A percentile compares a stretch with the other conserved stretches of the same genome.
Evolutionary conservation across 1,140 invertebrate genomes (phyloP).

Genomic region (Sycophaga agraensis): DNA sequence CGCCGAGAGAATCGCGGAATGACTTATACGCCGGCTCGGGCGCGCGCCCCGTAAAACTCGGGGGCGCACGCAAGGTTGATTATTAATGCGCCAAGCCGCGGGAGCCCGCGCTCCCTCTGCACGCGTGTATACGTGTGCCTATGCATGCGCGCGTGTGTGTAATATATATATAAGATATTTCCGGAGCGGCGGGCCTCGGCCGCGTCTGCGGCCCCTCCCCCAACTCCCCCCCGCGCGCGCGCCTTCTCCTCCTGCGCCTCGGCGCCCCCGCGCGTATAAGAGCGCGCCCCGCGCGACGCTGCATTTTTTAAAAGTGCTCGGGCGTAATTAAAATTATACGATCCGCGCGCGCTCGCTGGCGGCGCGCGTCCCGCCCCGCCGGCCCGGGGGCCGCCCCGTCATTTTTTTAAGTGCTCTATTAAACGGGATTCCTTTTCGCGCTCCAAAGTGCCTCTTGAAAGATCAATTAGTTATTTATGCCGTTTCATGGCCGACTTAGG

Average conservation of each 20-base stretch:
- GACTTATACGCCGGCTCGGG: slow-evolving; percentile 18
- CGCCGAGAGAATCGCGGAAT: slow-evolving; percentile 29
- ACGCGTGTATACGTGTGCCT: too few relatives aligned
- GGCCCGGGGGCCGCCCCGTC: neutral
- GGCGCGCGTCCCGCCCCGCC: too few relatives aligned
- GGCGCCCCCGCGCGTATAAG: neutral
- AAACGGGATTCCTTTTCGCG: slow-evolving; percentile 14
- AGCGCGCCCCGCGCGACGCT: neutral
- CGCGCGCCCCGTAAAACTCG: slow-evolving; percentile 3
- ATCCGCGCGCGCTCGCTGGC: too few relatives aligned
- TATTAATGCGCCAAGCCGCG: slow-evolving; percentile 6
- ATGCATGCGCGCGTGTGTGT: too few relatives aligned
- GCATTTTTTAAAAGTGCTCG: slow-evolving; percentile 30
- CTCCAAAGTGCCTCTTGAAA: slow-evolving; percentile 18
- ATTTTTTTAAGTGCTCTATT: slow-evolving; percentile 21
- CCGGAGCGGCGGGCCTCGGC: too few relatives aligned
- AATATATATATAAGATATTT: too few relatives aligned
- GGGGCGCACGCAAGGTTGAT: slow-evolving; percentile 16
- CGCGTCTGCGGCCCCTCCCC: too few relatives aligned
- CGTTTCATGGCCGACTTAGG: neutral
- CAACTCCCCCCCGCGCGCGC: too few relatives aligned
- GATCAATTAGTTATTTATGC: slow-evolving; percentile 28
- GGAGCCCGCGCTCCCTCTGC: too few relatives aligned
- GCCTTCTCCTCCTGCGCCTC: too few relatives aligned
- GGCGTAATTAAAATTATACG: slow-evolving; percentile 35